phyloP scores from a whole-genome alignment of 2,113 vertebrate genomes.

The Catharus bicknelli region DNA sequence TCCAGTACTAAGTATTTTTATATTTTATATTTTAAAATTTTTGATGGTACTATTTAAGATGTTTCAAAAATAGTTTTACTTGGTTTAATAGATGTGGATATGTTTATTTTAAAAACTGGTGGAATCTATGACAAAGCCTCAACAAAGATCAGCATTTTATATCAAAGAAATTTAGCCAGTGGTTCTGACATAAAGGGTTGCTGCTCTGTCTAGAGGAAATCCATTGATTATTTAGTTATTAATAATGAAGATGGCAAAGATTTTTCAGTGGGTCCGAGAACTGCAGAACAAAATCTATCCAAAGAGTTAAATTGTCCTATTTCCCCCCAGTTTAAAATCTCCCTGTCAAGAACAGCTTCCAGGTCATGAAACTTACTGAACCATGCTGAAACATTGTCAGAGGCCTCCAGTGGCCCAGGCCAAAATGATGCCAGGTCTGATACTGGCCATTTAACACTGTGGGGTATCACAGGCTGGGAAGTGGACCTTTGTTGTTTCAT shows the following conservation, averaged over 20 bases:
- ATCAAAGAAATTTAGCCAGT: background rate
- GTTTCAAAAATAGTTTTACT: background rate
- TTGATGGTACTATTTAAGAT: background rate
- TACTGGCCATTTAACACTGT: background rate
- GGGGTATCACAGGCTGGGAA: background rate
- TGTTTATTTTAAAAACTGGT: background rate
- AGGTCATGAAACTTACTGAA: background rate
- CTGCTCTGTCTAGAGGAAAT: background rate
- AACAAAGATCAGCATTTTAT: background rate
- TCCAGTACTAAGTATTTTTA: background rate
- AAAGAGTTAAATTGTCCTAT: background rate
- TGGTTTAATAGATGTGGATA: background rate
- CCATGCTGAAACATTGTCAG: background rate
- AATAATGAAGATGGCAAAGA: background rate
- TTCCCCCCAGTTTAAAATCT: background rate
- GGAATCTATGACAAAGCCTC: background rate
- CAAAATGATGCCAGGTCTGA: background rate
- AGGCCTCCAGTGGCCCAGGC: background rate
- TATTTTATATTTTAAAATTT: background rate
- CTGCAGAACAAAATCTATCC: background rate
- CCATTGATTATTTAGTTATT: background rate
- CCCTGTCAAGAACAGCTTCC: background rate
- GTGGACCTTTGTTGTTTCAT: background rate
- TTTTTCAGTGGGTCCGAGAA: background rate
- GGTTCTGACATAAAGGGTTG: background rate